Conservation (phyloP, 2,888 invertebrate genomes). For the Dorcus parallelipipedus region DNA sequence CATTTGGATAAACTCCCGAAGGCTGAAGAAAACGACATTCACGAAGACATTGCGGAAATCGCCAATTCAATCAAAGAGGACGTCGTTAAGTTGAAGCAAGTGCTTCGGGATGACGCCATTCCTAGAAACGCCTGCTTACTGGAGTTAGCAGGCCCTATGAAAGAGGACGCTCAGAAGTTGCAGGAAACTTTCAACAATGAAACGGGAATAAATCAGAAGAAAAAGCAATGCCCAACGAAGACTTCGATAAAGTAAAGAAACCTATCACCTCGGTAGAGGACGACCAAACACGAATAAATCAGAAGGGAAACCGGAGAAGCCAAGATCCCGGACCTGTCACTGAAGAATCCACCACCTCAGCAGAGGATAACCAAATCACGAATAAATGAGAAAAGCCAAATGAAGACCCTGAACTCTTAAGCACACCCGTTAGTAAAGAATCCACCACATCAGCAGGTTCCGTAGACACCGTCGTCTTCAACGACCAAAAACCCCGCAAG, state of each 20-base stretch:
- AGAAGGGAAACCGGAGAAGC: no score
- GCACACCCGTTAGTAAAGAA: conserved; percentile 27
- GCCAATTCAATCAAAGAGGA: conserved; percentile 8
- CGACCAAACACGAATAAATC: no score
- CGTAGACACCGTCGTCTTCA: conserved; percentile 31
- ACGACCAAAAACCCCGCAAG: conserved; percentile 1
- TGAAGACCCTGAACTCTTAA: not conserved
- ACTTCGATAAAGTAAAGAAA: no score
- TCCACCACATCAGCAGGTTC: conserved; percentile 35
- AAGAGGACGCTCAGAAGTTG: conserved; percentile 11
- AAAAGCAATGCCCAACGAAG: no score
- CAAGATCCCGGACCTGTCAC: no score
- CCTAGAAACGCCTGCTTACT: not conserved
- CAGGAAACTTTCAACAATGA: conserved; percentile 8
- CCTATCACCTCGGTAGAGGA: no score
- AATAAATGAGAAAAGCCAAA: no score
- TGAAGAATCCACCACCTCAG: no score
- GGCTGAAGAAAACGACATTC: not conserved
- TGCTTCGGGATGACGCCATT: not conserved
- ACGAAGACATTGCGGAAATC: conserved; percentile 2
- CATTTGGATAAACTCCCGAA: not conserved
- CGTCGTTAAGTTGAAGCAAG: conserved; percentile 12
- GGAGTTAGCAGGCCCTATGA: conserved; percentile 7
- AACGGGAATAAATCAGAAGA: not conserved
- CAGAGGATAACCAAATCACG: no score